Conservation (phyloP, 2,797 vertebrate species). For the Neomorphus geoffroyi region DNA sequence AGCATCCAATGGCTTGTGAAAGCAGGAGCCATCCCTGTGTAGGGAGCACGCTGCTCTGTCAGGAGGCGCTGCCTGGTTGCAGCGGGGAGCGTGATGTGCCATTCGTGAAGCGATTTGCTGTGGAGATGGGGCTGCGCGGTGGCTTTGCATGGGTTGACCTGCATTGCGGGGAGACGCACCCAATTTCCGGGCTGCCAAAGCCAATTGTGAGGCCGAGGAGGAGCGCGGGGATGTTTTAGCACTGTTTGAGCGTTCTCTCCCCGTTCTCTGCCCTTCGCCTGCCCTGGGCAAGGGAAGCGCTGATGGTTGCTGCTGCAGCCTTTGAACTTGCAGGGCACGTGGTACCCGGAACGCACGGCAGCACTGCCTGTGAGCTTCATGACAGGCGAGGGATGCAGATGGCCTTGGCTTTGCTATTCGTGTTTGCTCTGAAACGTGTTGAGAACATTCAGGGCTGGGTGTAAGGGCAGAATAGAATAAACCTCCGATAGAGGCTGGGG, state of each 20-base stretch:
- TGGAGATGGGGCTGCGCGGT: neutral
- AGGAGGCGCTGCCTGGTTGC: conserved; percentile 32
- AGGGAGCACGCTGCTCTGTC: conserved; percentile 16
- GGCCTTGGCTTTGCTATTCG: conserved; percentile 28
- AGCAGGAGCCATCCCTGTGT: neutral
- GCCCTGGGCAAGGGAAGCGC: neutral
- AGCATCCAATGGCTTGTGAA: neutral
- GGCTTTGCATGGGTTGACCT: neutral
- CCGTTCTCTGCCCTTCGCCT: conserved; percentile 26
- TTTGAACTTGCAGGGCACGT: conserved; percentile 32
- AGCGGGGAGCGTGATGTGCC: neutral
- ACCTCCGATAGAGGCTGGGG: neutral
- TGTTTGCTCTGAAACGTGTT: neutral
- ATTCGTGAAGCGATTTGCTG: conserved; percentile 65
- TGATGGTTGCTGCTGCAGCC: conserved; percentile 25
- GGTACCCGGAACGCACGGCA: neutral
- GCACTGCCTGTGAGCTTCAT: neutral
- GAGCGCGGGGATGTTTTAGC: conserved; percentile 53
- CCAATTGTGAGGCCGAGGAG: conserved; percentile 69
- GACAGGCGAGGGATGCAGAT: conserved; percentile 36
- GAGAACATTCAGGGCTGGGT: neutral
- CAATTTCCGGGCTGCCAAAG: conserved; percentile 79
- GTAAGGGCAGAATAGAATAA: neutral
- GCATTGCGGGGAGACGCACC: conserved; percentile 68
- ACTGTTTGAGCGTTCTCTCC: conserved; percentile 60